phyloP scores from a whole-genome alignment of 1,140 invertebrate genomes.

The Microplitis demolitor region DNA sequence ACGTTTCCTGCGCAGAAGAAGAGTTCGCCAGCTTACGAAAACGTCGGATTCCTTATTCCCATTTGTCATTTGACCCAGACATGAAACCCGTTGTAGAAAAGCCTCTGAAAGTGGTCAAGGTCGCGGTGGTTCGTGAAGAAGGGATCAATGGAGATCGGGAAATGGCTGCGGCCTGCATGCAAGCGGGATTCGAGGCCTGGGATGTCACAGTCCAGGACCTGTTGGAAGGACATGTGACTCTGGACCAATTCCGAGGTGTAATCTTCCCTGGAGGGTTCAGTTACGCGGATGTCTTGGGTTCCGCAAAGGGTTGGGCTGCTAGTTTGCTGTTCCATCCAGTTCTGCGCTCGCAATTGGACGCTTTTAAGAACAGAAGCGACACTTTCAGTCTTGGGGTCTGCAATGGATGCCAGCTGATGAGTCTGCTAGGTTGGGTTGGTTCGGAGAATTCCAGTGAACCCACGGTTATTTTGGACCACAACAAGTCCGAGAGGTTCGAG shows the following conservation, averaged over 20 bases:
- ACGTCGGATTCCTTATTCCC: constrained; percentile 69
- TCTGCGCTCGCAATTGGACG: constrained; percentile 65
- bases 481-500: constrained; percentile 88
- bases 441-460: constrained; percentile 59
- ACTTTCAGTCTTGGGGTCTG: constrained; percentile 97
- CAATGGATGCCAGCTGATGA: constrained; percentile 97
- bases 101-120: constrained; percentile 62
- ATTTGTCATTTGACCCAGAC: constrained; percentile 74
- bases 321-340: constrained; percentile 76
- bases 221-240: constrained; percentile 68
- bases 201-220: constrained; percentile 93
- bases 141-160: constrained; percentile 96
- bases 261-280: constrained; percentile 98
- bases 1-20: constrained; percentile 75
- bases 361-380: constrained; percentile 77
- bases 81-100: constrained; percentile 46
- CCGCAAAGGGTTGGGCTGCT: constrained; percentile 97
- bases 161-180: constrained; percentile 92
- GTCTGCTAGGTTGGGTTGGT: constrained; percentile 80
- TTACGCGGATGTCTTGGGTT: constrained; percentile 95
- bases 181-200: constrained; percentile 91
- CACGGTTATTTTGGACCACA: constrained; percentile 66
- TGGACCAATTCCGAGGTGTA: constrained; percentile 85
- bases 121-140: constrained; percentile 95
- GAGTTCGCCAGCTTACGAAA: constrained; percentile 71